These are phyloP conservation scores for Falco naumanni DNA, from an alignment of 2,797 vertebrate species.

Conservation along the genomic window DNA sequence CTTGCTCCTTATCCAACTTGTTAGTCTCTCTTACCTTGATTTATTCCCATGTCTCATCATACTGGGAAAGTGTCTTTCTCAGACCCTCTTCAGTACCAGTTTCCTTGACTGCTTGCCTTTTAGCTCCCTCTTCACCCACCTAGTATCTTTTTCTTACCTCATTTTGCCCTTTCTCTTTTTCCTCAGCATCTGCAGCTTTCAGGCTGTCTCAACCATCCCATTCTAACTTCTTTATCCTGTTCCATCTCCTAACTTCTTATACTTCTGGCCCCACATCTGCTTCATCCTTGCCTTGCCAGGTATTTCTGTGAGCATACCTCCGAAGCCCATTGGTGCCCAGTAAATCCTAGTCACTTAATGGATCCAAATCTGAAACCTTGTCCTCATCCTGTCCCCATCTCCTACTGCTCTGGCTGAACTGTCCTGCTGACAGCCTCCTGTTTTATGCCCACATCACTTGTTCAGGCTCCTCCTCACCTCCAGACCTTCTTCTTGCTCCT, in stretches of 20 bases:
- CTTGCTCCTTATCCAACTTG: background rate
- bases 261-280: background rate
- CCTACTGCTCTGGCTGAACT: background rate
- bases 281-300: background rate
- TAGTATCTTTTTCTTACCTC: background rate
- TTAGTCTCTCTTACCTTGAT: background rate
- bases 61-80: background rate
- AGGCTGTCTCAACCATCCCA: rapidly evolving
- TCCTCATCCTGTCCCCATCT: background rate
- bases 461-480: background rate
- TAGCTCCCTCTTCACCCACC: background rate
- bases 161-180: background rate
- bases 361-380: background rate
- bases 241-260: background rate
- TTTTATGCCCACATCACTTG: rapidly evolving
- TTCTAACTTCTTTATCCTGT: background rate
- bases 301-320: background rate
- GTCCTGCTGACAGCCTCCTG: background rate
- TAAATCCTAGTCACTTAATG: background rate
- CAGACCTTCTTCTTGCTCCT: background rate
- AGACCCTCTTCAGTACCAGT: background rate
- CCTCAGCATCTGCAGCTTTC: background rate
- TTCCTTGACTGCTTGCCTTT: background rate
- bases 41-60: background rate
- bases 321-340: background rate